Evolutionary conservation across 2,113 vertebrate species (phyloP), one percentile per base, ranked within the genome.

Genomic region (Strigops habroptila): DNA sequence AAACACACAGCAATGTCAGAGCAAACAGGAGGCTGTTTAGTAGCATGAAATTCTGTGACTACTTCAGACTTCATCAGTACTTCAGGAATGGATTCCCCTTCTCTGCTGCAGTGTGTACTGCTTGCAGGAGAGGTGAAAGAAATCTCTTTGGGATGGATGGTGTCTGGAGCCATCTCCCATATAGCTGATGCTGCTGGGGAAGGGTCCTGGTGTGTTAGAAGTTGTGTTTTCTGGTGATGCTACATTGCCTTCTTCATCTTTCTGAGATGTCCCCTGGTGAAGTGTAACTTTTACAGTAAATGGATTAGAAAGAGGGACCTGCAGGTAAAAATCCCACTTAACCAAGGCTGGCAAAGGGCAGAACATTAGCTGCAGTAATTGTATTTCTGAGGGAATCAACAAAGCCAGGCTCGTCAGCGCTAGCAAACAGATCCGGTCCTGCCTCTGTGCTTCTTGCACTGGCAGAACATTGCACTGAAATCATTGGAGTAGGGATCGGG

Each of bases 401-500:
- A 73, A 69, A 93, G 81, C 88, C 5, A 8, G 91, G 77, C 93
- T 84, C 31, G n/a, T 62, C 88, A 27, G 10, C 0, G 0, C 80
- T 12, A 48, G 81, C 51, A 49, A 92, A 87, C 94, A 88, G 88
- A 92, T 86, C 95, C 3, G 10, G 80, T 94, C 92, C 95, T 96
- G 93, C 86, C 94, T 89, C 91, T 69, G 48, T 35, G 74, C 93
- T 91, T 60, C 95, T 93, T 1, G 4, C 43, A 35, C 81, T 69
- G 83, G 88, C 96, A 94, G 74, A 93, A 59, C 88, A 39, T 17
- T 59, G 88, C 84, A 22, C 91, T 95, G 92, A 87, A 94, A 92
- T 89, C 74, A 79, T 86, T 87, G 91, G 74, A 96, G 88, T 35
- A 93, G 94, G 88, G 93, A 96, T 46, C 3, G 49, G 93, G 93